Base-by-base conservation (phyloP, 2,113 vertebrate genomes). In the Cyanoderma ruficeps region DNA sequence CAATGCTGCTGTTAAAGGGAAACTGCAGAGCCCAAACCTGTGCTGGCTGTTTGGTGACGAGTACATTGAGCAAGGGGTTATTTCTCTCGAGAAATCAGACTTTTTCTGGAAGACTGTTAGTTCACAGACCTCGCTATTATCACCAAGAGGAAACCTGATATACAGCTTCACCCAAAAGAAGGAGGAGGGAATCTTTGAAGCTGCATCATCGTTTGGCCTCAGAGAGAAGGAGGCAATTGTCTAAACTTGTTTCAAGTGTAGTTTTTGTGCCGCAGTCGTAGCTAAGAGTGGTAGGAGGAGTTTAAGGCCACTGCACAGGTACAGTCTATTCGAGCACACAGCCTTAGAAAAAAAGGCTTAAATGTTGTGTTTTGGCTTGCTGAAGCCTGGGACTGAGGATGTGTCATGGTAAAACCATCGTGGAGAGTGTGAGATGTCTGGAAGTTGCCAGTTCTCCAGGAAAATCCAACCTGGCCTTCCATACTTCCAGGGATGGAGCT, bases 141-240 rank as follows among this genome's bases (percentile, higher is more conserved):
- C 69, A 74, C 33, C 47, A 8, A 55, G 86, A 52, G 60, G 53
- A 90, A 95, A 94, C 87, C 91, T 95, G 96, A 92, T 69, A 88
- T 1, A 41, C 87, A 22, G 81, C 93, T 96, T 91, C 87, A 75
- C 5, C 65, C 64, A 41, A 4, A 79, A 69, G 89, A 60, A 79
- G 89, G 89, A 87, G 94, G 91, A 92, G 81, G 74, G 87, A 46
- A 78, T 49, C 91, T 97, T 84, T 64, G 91, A 79, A 87, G 93
- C 90, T 85, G 70, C 91, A 68, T 95, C 91, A 72, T 91, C 81
- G 0, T n/a, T 87, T 90, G 89, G 95, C 84, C 87, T 91, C 87
- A 57, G 2, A 89, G 81, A 76, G 81, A 57, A 6, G 2, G 7
- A 75, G 87, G 81, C 83, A 72, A 94, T 84, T 95, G 93, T 71